phyloP scores from a whole-genome alignment of 2,888 invertebrate species.

The Rhodophaea formosa region DNA sequence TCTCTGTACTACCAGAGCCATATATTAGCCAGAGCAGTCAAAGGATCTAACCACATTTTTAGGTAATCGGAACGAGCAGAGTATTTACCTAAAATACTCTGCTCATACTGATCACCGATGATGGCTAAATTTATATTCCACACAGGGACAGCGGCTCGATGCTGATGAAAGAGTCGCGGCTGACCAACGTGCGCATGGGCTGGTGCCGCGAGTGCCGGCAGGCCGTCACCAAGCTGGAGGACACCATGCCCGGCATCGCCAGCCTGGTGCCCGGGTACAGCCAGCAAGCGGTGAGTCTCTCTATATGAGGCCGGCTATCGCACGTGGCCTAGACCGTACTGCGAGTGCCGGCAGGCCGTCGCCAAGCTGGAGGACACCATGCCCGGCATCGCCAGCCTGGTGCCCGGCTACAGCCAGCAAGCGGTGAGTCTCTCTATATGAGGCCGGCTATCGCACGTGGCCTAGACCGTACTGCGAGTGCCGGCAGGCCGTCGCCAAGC shows the following conservation, averaged over 20 bases:
- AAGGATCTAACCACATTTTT: no score
- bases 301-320: no score
- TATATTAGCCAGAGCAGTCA: no score
- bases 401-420: slow-evolving; percentile 58
- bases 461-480: slow-evolving; percentile 80
- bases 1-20: no score
- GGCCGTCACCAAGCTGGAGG: slow-evolving; percentile 63
- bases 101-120: neutral
- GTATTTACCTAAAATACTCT: neutral
- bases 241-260: slow-evolving; percentile 70
- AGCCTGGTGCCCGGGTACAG: slow-evolving; percentile 65
- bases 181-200: slow-evolving; percentile 53
- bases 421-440: slow-evolving; percentile 41
- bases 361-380: slow-evolving; percentile 62
- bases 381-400: slow-evolving; percentile 69
- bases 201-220: slow-evolving; percentile 78
- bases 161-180: slow-evolving; percentile 35
- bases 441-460: no score
- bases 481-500: slow-evolving; percentile 59
- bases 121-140: neutral
- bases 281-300: slow-evolving; percentile 40
- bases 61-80: no score
- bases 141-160: slow-evolving; percentile 40
- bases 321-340: no score
- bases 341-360: slow-evolving; percentile 70